Evolutionary conservation across 2,113 vertebrate genomes (phyloP), one percentile per base, ranked within the genome.

Genomic region (Semnornis frantzii): DNA sequence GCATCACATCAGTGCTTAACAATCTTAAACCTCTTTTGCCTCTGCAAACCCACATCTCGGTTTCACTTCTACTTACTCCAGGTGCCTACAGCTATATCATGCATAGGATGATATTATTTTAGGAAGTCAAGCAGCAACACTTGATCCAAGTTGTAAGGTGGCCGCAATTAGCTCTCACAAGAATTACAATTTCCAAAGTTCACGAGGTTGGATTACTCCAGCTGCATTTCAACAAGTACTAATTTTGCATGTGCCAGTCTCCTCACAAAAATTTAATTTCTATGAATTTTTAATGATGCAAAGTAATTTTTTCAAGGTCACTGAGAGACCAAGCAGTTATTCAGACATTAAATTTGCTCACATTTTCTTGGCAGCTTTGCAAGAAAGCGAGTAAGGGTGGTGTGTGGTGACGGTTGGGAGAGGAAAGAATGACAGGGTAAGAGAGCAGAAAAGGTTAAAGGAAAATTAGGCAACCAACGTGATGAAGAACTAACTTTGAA

Each of bases 291-390:
- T 98, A 98, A 98, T 97, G 96, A 98, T 55, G 92, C 93, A 94
- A 97, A 97, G 97, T 97, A 96, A 97, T 98, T 98, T 96, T 97
- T 97, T 98, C 97, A 98, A 97, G 98, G 97, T 98, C 97, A 98
- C 69, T 96, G 95, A 96, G 90, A 98, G 96, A 97, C 96, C 91
- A 86, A 97, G 95, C 95, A 97, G 96, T 96, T 97, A 98, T 95
- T 97, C 97, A 98, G 96, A 98, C 94, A 97, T 98, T 97, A 98
- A 98, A 98, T 98, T 97, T 98, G 95, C 89, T 96, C 97, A 97
- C 95, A 98, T 96, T 96, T 98, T 97, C 97, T 97, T 97, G 96
- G 97, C 97, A 98, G 97, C 94, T 97, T 71, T 93, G 95, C 92
- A 96, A 96, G 96, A 94, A 96, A 97, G 95, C 6, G 59, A 97